phyloP scores from a whole-genome alignment of 2,113 vertebrate species.

The Neomonachus schauinslandi region DNA sequence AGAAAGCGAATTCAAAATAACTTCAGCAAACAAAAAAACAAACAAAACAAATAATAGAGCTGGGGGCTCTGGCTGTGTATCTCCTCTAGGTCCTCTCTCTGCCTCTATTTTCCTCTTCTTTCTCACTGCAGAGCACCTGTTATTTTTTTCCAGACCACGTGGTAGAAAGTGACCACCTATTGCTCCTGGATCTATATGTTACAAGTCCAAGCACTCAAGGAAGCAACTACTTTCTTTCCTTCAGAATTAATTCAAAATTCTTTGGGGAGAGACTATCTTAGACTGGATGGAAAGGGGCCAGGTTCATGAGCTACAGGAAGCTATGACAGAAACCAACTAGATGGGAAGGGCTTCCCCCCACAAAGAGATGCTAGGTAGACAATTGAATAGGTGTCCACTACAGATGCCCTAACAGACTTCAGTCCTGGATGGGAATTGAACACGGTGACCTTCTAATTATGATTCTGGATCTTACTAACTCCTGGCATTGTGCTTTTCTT shows the following conservation, averaged over 20 bases:
- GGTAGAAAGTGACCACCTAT: background rate
- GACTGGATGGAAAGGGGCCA: background rate
- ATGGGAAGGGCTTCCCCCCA: no score
- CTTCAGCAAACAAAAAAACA: background rate
- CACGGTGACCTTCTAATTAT: background rate
- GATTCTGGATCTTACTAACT: background rate
- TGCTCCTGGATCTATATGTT: background rate
- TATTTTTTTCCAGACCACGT: background rate
- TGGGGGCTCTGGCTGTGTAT: background rate
- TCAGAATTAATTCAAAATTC: background rate
- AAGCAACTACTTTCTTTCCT: background rate
- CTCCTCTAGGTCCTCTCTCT: background rate
- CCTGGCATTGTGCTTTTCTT: background rate
- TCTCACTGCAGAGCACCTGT: background rate
- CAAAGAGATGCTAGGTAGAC: background rate
- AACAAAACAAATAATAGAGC: background rate
- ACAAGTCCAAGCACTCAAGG: background rate
- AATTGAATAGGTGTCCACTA: background rate
- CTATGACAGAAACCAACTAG: background rate
- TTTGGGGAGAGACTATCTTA: no score
- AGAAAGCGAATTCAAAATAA: background rate
- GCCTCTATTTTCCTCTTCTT: background rate
- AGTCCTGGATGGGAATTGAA: background rate
- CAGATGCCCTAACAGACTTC: background rate
- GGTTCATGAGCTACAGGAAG: background rate